Conservation (phyloP, 2,888 invertebrate genomes). For the Phengaris alcon region DNA sequence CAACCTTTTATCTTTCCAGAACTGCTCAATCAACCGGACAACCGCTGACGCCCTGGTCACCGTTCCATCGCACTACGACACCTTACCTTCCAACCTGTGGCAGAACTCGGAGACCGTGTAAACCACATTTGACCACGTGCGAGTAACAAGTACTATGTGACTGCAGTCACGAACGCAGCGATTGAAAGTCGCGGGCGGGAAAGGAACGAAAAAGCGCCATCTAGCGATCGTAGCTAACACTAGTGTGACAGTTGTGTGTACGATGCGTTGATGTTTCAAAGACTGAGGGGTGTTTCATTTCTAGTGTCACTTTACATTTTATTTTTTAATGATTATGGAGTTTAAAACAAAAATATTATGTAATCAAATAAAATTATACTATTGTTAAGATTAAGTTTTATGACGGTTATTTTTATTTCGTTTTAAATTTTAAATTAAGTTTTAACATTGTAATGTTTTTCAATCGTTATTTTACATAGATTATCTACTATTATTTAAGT, state of each 20-base stretch:
- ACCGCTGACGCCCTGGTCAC: slow-evolving; percentile 86
- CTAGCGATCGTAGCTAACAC: slow-evolving; percentile 32
- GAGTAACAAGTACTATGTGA: slow-evolving; percentile 50
- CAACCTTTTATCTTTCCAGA: slow-evolving; percentile 62
- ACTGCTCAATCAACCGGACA: slow-evolving; percentile 84
- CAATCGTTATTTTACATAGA: neutral
- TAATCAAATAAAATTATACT: neutral
- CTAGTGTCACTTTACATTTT: slow-evolving; percentile 15
- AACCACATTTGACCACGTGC: slow-evolving; percentile 48
- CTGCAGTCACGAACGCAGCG: slow-evolving; percentile 40
- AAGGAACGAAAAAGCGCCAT: slow-evolving; percentile 29
- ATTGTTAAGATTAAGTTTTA: neutral
- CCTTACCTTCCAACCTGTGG: slow-evolving; percentile 75
- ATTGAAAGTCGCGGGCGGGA: slow-evolving; percentile 41
- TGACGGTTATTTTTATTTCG: neutral
- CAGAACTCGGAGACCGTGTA: slow-evolving; percentile 59
- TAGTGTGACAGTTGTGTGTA: slow-evolving; percentile 19
- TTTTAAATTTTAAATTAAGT: neutral
- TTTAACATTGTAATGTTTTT: neutral
- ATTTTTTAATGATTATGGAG: neutral
- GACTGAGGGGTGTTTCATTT: slow-evolving; percentile 23
- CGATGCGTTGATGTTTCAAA: slow-evolving; percentile 11
- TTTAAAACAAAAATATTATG: neutral
- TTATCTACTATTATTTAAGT: neutral
- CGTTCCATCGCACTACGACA: slow-evolving; percentile 87